phyloP scores from a whole-genome alignment of 1,140 invertebrate genomes.

The Sitophilus oryzae region DNA sequence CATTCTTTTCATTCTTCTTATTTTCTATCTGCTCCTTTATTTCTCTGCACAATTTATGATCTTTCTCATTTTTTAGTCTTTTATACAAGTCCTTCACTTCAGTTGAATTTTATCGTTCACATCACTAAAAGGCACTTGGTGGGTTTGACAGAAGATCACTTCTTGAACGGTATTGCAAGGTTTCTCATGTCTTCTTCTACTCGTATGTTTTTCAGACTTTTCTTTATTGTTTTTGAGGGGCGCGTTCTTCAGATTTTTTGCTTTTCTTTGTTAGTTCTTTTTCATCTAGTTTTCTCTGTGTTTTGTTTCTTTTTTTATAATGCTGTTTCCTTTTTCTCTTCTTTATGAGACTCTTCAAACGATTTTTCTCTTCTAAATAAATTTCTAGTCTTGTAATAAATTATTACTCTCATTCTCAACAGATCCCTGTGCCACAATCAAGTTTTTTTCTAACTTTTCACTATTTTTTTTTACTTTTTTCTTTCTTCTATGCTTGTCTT shows the following conservation, averaged over 20 bases:
- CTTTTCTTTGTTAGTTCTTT: slow-evolving; percentile 6
- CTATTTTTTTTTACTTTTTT: neutral
- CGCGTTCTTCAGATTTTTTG: neutral
- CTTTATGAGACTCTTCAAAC: slow-evolving; percentile 10
- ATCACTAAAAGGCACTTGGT: slow-evolving; percentile 7
- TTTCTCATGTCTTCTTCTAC: slow-evolving; percentile 2
- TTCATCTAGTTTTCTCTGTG: neutral
- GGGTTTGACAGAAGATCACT: slow-evolving; percentile 20
- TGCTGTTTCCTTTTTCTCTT: neutral
- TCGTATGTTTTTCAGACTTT: slow-evolving; percentile 1
- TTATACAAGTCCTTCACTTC: slow-evolving; percentile 15
- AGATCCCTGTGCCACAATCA: slow-evolving; percentile 3
- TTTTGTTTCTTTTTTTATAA: neutral
- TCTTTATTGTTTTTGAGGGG: neutral
- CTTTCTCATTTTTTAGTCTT: neutral
- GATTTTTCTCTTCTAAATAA: slow-evolving; percentile 20
- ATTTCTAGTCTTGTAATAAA: slow-evolving; percentile 10
- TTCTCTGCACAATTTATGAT: neutral
- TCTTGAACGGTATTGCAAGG: slow-evolving; percentile 7
- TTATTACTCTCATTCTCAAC: slow-evolving; percentile 5
- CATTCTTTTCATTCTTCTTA: neutral
- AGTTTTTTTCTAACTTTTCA: neutral
- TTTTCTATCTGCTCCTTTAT: neutral
- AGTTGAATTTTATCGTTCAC: slow-evolving; percentile 8
- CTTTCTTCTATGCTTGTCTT: neutral